phyloP scores from a whole-genome alignment of 2,888 invertebrate species.

The Cloeon dipterum region DNA sequence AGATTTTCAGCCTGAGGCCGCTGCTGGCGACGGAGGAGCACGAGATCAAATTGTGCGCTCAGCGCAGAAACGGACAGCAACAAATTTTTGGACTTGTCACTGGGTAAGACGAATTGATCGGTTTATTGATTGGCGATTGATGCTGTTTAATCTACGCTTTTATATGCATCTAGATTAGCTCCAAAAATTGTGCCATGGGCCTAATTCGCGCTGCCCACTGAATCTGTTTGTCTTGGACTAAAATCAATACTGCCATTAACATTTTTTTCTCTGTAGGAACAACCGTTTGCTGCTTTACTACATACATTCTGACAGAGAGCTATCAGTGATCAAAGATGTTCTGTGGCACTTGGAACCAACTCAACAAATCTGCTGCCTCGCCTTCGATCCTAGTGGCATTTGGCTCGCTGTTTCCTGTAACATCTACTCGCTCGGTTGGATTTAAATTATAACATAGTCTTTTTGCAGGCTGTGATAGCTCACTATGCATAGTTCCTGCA shows the following conservation, averaged over 20 bases:
- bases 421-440: no score
- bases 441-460: not conserved
- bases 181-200: no score
- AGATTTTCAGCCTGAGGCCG: no score
- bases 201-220: no score
- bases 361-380: constrained; percentile 22
- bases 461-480: constrained; percentile 25
- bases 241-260: no score
- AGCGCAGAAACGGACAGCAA: not conserved
- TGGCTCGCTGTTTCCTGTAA: constrained; percentile 35
- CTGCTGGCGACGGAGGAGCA: no score
- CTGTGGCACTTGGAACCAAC: constrained; percentile 8
- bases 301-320: not conserved
- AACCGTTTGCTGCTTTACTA: not conserved
- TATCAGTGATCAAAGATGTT: constrained; percentile 4
- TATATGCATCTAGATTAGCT: no score
- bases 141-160: no score
- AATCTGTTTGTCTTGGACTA: not conserved
- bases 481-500: constrained; percentile 35
- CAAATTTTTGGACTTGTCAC: not conserved
- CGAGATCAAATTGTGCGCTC: not conserved
- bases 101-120: no score
- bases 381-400: constrained; percentile 63
- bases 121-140: not conserved
- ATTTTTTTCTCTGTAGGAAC: not conserved